Conservation (phyloP, 2,888 invertebrate species). For the Chloroclystis v-ata region DNA sequence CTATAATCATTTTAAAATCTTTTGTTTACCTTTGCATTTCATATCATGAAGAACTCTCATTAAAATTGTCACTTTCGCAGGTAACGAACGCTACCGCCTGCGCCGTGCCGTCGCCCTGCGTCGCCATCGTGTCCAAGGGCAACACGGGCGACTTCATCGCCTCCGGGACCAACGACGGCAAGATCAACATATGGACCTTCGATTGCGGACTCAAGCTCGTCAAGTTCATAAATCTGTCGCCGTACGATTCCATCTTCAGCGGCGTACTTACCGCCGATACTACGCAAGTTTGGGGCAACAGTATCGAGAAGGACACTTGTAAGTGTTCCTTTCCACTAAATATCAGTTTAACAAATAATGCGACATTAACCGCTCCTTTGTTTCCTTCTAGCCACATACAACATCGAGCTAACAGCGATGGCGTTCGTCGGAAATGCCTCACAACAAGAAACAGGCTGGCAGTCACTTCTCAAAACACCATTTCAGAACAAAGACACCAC, state of each 20-base stretch:
- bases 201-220: slow-evolving; percentile 85
- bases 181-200: slow-evolving; percentile 90
- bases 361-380: neutral
- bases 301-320: slow-evolving; percentile 69
- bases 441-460: slow-evolving; percentile 43
- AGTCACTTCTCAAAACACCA: slow-evolving; percentile 9
- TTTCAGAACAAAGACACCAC: slow-evolving; percentile 50
- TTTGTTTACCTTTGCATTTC: too few species aligned
- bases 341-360: neutral
- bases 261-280: slow-evolving; percentile 62
- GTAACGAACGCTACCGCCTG: slow-evolving; percentile 90
- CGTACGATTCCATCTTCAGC: slow-evolving; percentile 72
- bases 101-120: slow-evolving; percentile 78
- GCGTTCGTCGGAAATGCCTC: slow-evolving; percentile 65
- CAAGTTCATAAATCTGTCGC: slow-evolving; percentile 76
- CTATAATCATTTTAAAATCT: too few species aligned
- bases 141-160: slow-evolving; percentile 79
- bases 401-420: slow-evolving; percentile 68
- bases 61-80: slow-evolving; percentile 28
- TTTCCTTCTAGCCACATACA: slow-evolving; percentile 53
- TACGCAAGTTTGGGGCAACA: slow-evolving; percentile 69
- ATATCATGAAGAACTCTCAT: neutral
- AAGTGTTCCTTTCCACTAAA: slow-evolving; percentile 38
- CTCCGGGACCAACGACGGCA: slow-evolving; percentile 79
- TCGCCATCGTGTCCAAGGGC: slow-evolving; percentile 79